Base-by-base conservation (phyloP, 2,888 invertebrate species). In the Callyntrura guangdongensis region DNA sequence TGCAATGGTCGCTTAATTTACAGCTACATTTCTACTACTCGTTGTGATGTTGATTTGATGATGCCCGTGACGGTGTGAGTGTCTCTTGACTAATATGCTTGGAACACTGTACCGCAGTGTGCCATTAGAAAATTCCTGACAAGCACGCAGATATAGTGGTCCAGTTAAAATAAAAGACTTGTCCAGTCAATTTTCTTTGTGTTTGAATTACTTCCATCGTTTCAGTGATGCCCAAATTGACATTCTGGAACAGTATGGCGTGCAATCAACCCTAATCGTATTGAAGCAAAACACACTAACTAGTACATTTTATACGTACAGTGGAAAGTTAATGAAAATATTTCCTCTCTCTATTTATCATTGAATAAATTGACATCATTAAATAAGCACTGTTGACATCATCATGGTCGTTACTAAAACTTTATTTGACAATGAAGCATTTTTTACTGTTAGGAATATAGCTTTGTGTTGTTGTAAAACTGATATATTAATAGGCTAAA, bases 371-470 rank as follows among this genome's bases (percentile, higher is more conserved):
- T 74, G 74, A 49, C 47, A 74, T 53, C 77, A 77, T 56, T 49
- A 56, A 77, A n/a, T 77, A 53, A 77, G 22, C 49, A 53, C 22
- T 47, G 14, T 49, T 49, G 74, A 77, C 77, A 53, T 77, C 77
- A 77, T 53, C 53, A 53, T 53, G 53, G 53, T 22, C 53, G 25
- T 53, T 25, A 25, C 1, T 36, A 61, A 61, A 59, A 36, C 45
- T 81, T 61, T 61, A 61, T 61, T 81, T 81, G 81, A 81, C 61
- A 81, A 81, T 81, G 81, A 81, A 81, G n/a, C 59, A 81, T 45
- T 22, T 74, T 22, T 45, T 17, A 8, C 20, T 11, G 1, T 25
- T 56, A 77, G 0, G 36, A 4, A 25, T 69, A 14, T 36, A 69
- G 36, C 36, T 45, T 45, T 17, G n/a, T 67, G 27, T 69, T 36